Base-by-base conservation (phyloP, 2,888 invertebrate species). In the Pristionchus maxplancki region DNA sequence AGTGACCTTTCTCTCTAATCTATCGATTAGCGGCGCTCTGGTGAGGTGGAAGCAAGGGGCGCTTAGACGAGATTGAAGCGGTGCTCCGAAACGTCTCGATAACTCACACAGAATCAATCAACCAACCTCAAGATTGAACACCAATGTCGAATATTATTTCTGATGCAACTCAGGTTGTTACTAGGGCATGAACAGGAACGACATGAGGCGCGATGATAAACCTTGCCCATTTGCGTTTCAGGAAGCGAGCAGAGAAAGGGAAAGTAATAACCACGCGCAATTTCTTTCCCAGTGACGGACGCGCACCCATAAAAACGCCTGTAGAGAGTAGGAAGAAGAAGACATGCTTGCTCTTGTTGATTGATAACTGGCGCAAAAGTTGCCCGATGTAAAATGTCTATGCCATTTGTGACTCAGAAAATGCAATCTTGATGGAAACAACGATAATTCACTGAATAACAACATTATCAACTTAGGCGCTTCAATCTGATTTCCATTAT, bases 1-100 rank as follows among this genome's bases (percentile, higher is more conserved):
- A 78, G 78, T 78, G 78, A 78, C 78, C 78, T 78, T 78, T 78
- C 37, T 58, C 58, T n/a, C 40, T 40, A 78, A 48, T 40, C 78
- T 78, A 78, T 78, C 28, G 78, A 78, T 78, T 44, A 48, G 48
- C 78, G 31, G 37, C 24, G 58, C 3, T 17, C 3, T 3, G 53
- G 58, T 6, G 58, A 31, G 67, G 13, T 34, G 67, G 67, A 67
- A 67, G 15, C 15, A 34, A 1, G 31, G 58, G 9, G 58, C n/a
- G 44, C 1, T n/a, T 20, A 17, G 53, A 28, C 28, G 15, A 64
- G 31, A 31, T 64, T 6, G 31, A 31, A 20, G 62, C 48, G 48
- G 50, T 20, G 20, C n/a, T n/a, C n/a, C n/a, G n/a, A n/a, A n/a
- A n/a, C n/a, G n/a, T n/a, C n/a, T n/a, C n/a, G n/a, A n/a, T n/a